Base-by-base conservation (phyloP, 2,113 vertebrate genomes). In the Oenanthe melanoleuca region DNA sequence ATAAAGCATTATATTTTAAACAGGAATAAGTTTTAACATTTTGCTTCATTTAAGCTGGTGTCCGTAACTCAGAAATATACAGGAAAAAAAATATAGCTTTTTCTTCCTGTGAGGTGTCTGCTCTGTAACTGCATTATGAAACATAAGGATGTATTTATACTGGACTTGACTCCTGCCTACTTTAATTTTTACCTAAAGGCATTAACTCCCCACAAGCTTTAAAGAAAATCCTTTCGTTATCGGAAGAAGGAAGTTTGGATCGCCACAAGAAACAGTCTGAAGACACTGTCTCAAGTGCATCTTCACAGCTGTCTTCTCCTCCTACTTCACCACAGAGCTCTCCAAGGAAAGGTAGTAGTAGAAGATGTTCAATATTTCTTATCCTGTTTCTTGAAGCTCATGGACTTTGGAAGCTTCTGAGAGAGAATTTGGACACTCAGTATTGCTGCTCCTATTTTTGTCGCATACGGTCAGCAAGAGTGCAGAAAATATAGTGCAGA, bases 161-260 rank as follows among this genome's bases (percentile, higher is more conserved):
- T 40, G 38, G 20, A 25, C 47, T 83, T 95, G n/a, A 89, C 33
- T 85, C 63, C 34, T 89, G 40, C 45, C 24, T 81, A 23, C 47
- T 2, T 92, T 93, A 29, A 33, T 72, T 88, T 88, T 92, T 88
- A 47, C 67, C 95, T 86, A 33, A 55, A 99, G 99, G 99, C 87
- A 99, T 99, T 89, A 99, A 99, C 83, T 99, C 99, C 16, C 99
- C 99, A 2, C 99, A 99, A 98, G 99, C 99, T 97, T 98, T 99
- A 98, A 99, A 99, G 98, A 99, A 99, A 98, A 99, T 99, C 79
- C 98, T 99, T 94, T 99, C 99, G 20, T 97, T 99, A 94, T 99
- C 99, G 2, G 99, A 99, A 98, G 99, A 99, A 97, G 98, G 98
- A 72, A 98, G 93, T 77, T 97, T 98, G 88, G 99, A 99, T 28